Base-by-base conservation (phyloP, 2,113 vertebrate species). In the Dascyllus trimaculatus region DNA sequence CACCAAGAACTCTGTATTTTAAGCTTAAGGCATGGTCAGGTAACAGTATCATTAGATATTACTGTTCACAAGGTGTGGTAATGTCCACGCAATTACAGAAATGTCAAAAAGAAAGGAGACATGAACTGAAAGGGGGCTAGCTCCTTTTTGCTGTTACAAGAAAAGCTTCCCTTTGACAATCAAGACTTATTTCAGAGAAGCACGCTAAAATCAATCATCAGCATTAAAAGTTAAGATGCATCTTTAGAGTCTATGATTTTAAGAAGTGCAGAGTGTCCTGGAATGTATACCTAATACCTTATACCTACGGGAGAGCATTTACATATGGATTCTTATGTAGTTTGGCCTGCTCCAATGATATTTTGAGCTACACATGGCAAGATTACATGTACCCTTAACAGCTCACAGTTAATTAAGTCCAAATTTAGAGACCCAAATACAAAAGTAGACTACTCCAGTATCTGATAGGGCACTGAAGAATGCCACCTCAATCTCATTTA, bases 21-120 rank as follows among this genome's bases (percentile, higher is more conserved):
- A 85, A 81, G 71, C 78, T 90, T 89, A 91, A 91, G 89, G 89
- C 87, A 82, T 91, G 83, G 72, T 82, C 64, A 81, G 58, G 67
- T 81, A 76, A 83, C 63, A 87, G 71, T 82, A 57, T 81, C 43
- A 74, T 64, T 72, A 74, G 8, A n/a, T 61, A 59, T 66, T 68
- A 46, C 52, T 80, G 29, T 70, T 68, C 22, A 66, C 32, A 60
- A 77, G 4, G 22, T 78, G 52, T 29, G 29, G 54, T 56, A 38
- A 70, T 77, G 54, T 80, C 45, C 21, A 82, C 82, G 22, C 26
- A 78, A 75, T 22, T 65, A n/a, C 15, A 35, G 62, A 58, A 66
- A 64, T n/a, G 29, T 24, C 1, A 22, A 58, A 72, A 65, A 64
- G 21, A 52, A 38, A 18, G 32, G 8, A 19, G 11, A 71, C 4